Evolutionary conservation across 2,888 invertebrate species (phyloP), one percentile per base, ranked within the genome.

Genomic region (Eumacrocentrus americanus): DNA sequence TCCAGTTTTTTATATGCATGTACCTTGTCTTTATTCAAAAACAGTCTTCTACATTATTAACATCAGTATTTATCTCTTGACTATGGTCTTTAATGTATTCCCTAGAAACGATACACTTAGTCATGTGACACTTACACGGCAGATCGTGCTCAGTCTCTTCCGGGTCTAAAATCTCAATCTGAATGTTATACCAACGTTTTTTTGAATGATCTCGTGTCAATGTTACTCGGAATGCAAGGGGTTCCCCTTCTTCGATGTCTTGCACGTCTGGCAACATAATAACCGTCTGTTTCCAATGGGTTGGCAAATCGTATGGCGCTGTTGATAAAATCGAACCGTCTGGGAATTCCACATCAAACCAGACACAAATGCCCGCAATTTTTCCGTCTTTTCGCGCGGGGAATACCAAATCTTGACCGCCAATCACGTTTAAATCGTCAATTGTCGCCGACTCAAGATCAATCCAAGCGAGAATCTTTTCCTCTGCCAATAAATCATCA

Each of bases 281-380:
- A 0, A 86, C 82, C 1, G 89, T 89, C 79, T 91, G 91, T 74
- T 89, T 88, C 91, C 91, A 91, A 74, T 91, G 90, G 1, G 90
- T 91, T 46, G 81, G 71, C 51, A 82, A 80, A 53, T 81, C 79
- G 20, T 72, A 77, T 0, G 90, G 89, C 53, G 85, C 82, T 1
- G 89, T 89, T 3, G 86, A 86, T 37, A 88, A 76, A 34, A 78
- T 70, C 40, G 79, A 73, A 22, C 78, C 67, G 63, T 82, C 80
- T 2, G 91, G 90, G 78, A 94, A 94, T 48, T 83, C 82, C 66
- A 91, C 90, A 9, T 88, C 87, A 78, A 94, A 94, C 93, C 94
- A 94, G 48, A 93, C 80, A 74, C 91, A 91, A 52, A 93, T 79
- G 0, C 91, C 91, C 82, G 91, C 88, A 75, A 88, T 90, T 60